Conservation (phyloP, 2,797 vertebrate genomes). For the Ctenopoma multispine region DNA sequence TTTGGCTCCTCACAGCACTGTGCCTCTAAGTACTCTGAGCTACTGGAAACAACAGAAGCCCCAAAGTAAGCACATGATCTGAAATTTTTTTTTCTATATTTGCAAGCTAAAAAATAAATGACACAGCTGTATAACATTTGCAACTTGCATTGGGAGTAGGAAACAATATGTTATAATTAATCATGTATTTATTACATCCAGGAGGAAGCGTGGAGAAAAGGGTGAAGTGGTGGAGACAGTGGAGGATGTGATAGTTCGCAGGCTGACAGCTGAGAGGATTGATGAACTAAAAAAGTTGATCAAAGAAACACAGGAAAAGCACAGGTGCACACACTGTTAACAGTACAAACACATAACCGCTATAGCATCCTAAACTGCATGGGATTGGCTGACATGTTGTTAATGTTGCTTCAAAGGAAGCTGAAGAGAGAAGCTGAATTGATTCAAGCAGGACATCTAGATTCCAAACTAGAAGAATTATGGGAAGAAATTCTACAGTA, state of each 20-base stretch:
- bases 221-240: constrained; percentile 97
- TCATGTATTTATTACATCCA: constrained; percentile 61
- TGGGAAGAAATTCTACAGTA: constrained; percentile 93
- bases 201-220: constrained; percentile 95
- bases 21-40: constrained; percentile 96
- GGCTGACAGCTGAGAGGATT: constrained; percentile 93
- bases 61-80: constrained; percentile 90
- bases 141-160: neutral
- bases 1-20: constrained; percentile 86
- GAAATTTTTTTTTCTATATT: constrained; percentile 2
- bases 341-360: neutral
- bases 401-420: constrained; percentile 79
- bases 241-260: constrained; percentile 95
- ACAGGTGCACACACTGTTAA: constrained; percentile 84
- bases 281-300: constrained; percentile 94
- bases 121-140: neutral
- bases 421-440: constrained; percentile 94
- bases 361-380: neutral
- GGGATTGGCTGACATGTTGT: neutral
- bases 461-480: constrained; percentile 91
- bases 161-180: neutral
- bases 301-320: constrained; percentile 95
- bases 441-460: constrained; percentile 93
- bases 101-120: neutral
- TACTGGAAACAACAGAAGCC: constrained; percentile 94